Evolutionary conservation across 2,888 invertebrate genomes (phyloP), one percentile per base, ranked within the genome.

Genomic region (Noctua janthe): DNA sequence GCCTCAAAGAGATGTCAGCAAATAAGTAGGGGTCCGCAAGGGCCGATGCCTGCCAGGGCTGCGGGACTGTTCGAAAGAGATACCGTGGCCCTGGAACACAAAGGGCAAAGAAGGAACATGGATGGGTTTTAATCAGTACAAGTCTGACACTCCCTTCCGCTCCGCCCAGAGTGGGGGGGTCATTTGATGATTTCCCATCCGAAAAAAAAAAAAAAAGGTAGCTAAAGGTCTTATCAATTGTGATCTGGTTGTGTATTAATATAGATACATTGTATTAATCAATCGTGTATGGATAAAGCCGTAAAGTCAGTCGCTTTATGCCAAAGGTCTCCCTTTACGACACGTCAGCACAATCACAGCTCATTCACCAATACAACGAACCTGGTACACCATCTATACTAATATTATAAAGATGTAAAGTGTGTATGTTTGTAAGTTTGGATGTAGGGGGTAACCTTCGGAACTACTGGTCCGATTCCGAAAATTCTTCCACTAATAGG

Each of bases 271-370:
- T 39, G 23, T 43, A 23, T 43, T 23, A 67, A 67, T 43, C 67
- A 67, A 67, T 43, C 3, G 23, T 43, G 43, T 43, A 29, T 43
- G 43, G 43, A 23, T 23, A 43, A 67, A 67, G 62, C 67, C 11
- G n/a, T 67, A 43, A 43, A 67, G 67, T 13, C 13, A 3, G 15
- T 10, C 29, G 49, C 13, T 71, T 66, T 29, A 74, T 35, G 8
- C n/a, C 7, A 81, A 59, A 76, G 59, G 10, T 29, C n/a, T 51
- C 13, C 10, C 23, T 74, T 78, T 66, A 83, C 66, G 78, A 62
- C 2, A 77, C 29, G 17, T 74, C 83, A 74, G 51, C 78, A 74
- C 39, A 82, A 82, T 70, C 73, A 73, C 51, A 71, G 66, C 49
- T 64, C n/a, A 15, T 47, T 23, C 23, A 71, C 35, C 73, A 67